A percentile compares a stretch with the other conserved stretches of the same genome.
Evolutionary conservation across 23 tunicate species (phyloP).

Genomic region (Trididemnum nubilum): DNA sequence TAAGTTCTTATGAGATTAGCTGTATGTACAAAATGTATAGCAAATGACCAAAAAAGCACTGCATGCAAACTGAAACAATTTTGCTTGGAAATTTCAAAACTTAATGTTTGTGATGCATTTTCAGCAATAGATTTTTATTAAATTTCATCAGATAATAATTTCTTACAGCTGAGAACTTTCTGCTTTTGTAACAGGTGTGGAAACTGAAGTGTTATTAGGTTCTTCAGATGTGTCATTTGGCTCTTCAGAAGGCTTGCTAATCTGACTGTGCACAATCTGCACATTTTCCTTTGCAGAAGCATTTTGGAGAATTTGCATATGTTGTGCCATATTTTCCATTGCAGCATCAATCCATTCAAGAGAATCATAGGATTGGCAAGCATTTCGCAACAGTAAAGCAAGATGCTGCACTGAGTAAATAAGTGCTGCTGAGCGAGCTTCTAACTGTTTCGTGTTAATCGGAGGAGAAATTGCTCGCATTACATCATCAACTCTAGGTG

Average conservation of each 20-base stretch:
- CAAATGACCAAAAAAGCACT: too few species aligned
- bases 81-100: too few species aligned
- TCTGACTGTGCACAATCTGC: background rate
- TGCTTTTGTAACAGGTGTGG: too few species aligned
- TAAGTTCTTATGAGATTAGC: too few species aligned
- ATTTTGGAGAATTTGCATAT: conserved; percentile 51
- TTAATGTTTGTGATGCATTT: too few species aligned
- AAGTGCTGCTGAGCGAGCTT: conserved; percentile 65
- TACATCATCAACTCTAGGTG: conserved; percentile 71
- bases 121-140: too few species aligned
- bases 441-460: conserved; percentile 36
- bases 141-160: too few species aligned
- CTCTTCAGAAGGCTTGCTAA: background rate
- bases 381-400: conserved; percentile 50
- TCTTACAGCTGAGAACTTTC: too few species aligned
- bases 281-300: background rate
- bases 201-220: too few species aligned
- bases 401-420: conserved; percentile 65
- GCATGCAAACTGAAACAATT: too few species aligned
- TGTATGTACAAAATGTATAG: too few species aligned
- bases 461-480: conserved; percentile 70
- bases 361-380: conserved; percentile 44
- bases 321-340: conserved; percentile 56
- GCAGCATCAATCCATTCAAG: conserved; percentile 75
- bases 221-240: too few species aligned